Percentiles rank a stretch among this genome's conserved stretches.
These are phyloP conservation scores for Calephelis perditalis DNA, from an alignment of 2,888 invertebrate species.

Conservation along the genomic window DNA sequence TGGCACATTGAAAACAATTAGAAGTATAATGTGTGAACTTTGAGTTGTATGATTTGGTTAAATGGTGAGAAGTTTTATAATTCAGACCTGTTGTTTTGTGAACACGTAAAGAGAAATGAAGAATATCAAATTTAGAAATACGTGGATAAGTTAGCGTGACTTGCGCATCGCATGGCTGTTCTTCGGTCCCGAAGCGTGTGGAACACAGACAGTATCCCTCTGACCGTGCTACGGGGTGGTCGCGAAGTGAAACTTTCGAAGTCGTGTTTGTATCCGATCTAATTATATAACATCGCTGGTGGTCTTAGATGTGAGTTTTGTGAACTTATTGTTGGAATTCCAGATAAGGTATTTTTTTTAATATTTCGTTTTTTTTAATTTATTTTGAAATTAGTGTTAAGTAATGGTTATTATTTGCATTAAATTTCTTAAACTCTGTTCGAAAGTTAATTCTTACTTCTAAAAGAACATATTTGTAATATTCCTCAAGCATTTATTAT, in stretches of 20 bases:
- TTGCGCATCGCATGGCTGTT: conserved; percentile 69
- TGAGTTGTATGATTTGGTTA: not conserved
- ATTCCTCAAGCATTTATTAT: no score
- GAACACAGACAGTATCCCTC: conserved; percentile 56
- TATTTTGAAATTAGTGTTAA: no score
- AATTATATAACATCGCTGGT: conserved; percentile 65
- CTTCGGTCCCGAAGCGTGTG: conserved; percentile 44
- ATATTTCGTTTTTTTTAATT: not conserved
- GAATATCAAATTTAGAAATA: conserved; percentile 46
- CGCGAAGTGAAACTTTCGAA: conserved; percentile 38
- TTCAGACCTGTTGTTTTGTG: conserved; percentile 23
- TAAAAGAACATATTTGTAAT: no score
- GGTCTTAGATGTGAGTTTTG: conserved; percentile 53
- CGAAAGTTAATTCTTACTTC: no score
- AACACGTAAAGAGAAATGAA: conserved; percentile 40
- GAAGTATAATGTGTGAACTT: no score
- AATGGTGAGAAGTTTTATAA: conserved; percentile 16
- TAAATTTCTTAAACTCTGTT: no score
- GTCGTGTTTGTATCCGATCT: conserved; percentile 53
- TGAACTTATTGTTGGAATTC: conserved; percentile 34
- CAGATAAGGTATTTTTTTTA: not conserved
- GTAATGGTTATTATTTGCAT: no score
- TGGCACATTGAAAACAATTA: no score
- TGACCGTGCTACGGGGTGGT: conserved; percentile 38
- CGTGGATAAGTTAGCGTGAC: conserved; percentile 50